Percentiles rank a stretch among this genome's conserved stretches.
These are phyloP conservation scores for Murina feae DNA, from an alignment of 2,113 vertebrate genomes.

Conservation along the genomic window DNA sequence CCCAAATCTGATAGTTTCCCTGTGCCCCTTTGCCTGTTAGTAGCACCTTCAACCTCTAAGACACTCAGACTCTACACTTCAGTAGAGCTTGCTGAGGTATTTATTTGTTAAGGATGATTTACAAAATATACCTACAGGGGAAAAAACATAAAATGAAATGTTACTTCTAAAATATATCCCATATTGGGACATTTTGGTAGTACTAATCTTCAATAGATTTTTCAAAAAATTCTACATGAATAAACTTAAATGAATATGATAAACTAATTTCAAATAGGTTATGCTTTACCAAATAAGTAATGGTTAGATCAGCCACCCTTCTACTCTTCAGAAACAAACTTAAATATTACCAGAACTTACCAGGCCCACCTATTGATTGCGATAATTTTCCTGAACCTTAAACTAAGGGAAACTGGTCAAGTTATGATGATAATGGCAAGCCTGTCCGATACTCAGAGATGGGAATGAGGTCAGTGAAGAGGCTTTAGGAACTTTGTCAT, in stretches of 20 bases:
- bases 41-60: not conserved
- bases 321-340: not conserved
- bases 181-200: not conserved
- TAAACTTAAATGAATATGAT: not conserved
- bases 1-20: not conserved
- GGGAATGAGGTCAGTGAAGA: not conserved
- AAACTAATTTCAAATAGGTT: not conserved
- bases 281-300: not conserved
- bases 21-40: not conserved
- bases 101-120: not conserved
- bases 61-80: not conserved
- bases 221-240: not conserved
- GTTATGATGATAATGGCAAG: not conserved
- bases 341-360: not conserved
- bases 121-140: not conserved
- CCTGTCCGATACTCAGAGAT: not conserved
- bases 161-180: not conserved
- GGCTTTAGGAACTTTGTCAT: not conserved
- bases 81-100: not conserved
- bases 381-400: not conserved
- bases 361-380: not conserved
- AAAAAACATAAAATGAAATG: not conserved
- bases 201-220: not conserved
- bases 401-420: not conserved
- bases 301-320: not conserved